Evolutionary conservation across 2,888 invertebrate genomes (phyloP).

Genomic region (Campoplex nolae): DNA sequence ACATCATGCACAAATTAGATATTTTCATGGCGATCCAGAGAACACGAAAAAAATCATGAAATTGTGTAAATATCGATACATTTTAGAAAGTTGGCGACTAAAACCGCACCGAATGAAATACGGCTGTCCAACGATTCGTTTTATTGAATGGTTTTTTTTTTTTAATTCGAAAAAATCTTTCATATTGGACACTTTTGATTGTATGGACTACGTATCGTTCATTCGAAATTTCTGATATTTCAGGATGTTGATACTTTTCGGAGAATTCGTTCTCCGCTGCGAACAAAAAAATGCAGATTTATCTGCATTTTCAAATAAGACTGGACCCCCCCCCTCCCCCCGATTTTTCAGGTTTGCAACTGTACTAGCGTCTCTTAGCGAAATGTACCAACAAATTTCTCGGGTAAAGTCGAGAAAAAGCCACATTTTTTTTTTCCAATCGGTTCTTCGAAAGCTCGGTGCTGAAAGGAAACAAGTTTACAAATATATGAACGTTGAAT

Average conservation of each 20-base stretch:
- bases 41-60: slow-evolving; percentile 36
- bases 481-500: slow-evolving; percentile 19
- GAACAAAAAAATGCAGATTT: slow-evolving; percentile 30
- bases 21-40: slow-evolving; percentile 35
- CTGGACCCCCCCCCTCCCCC: slow-evolving; percentile 56
- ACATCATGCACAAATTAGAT: slow-evolving; percentile 64
- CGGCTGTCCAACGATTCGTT: slow-evolving; percentile 43
- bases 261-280: slow-evolving; percentile 29
- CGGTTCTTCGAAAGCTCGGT: slow-evolving; percentile 45
- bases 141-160: slow-evolving; percentile 5
- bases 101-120: slow-evolving; percentile 48
- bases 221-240: slow-evolving; percentile 35
- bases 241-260: slow-evolving; percentile 16
- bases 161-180: slow-evolving; percentile 9
- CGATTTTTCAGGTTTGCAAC: slow-evolving; percentile 48
- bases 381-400: slow-evolving; percentile 56
- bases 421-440: slow-evolving; percentile 51
- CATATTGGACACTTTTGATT: slow-evolving; percentile 18
- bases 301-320: slow-evolving; percentile 62
- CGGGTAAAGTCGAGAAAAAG: slow-evolving; percentile 31
- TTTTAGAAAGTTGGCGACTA: slow-evolving; percentile 45
- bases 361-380: slow-evolving; percentile 44
- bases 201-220: slow-evolving; percentile 33
- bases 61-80: slow-evolving; percentile 63
- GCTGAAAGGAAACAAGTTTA: slow-evolving; percentile 35